A percentile compares a stretch with the other conserved stretches of the same genome.
Conservation (phyloP, 2,797 vertebrate species). For the Paguma larvata region DNA sequence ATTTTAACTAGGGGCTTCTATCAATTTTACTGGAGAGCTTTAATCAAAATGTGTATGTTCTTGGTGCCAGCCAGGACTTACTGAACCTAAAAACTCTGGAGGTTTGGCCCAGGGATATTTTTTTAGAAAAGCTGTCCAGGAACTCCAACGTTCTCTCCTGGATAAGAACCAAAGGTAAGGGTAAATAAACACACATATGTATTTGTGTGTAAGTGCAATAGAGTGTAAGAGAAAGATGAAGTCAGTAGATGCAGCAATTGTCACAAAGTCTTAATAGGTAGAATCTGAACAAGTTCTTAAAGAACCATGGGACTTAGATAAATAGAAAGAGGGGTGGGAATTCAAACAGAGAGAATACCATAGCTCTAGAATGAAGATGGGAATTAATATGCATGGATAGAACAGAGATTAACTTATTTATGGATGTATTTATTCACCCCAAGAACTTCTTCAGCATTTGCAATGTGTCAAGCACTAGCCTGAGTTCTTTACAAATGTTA, state of each 20-base stretch:
- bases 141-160: background rate
- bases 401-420: background rate
- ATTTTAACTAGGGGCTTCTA: background rate
- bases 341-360: background rate
- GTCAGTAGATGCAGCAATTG: background rate
- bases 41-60: background rate
- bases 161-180: background rate
- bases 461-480: background rate
- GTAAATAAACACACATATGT: slow-evolving; percentile 3
- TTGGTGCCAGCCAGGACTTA: background rate
- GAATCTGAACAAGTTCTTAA: background rate
- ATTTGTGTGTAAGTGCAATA: background rate
- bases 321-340: background rate
- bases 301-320: background rate
- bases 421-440: background rate
- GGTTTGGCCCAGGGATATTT: background rate
- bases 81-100: background rate
- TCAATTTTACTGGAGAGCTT: background rate
- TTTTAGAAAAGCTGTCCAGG: background rate
- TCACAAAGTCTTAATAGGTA: background rate
- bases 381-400: background rate
- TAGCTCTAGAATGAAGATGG: background rate
- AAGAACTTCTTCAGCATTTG: slow-evolving; percentile 3
- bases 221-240: background rate
- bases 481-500: background rate